Conservation (phyloP, 2,113 vertebrate genomes). For the Elanoides forficatus region DNA sequence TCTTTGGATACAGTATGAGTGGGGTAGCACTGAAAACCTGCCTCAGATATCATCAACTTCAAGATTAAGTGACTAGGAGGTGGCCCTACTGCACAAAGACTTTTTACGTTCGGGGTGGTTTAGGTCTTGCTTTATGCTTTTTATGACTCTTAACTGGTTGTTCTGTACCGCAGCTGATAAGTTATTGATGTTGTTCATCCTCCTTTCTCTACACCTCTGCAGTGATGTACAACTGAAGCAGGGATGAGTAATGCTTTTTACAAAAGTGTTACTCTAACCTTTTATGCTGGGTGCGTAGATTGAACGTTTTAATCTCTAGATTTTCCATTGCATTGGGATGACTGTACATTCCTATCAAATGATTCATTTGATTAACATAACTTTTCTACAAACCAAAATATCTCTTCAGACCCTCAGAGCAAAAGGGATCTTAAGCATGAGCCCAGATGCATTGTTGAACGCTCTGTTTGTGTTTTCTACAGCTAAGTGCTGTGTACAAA, state of each 20-base stretch:
- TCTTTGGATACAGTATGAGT: neutral
- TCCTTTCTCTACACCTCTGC: slow-evolving; percentile 31
- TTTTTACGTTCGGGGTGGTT: fast-evolving
- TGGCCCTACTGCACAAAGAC: neutral
- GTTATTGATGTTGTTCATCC: neutral
- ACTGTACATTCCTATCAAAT: slow-evolving; percentile 61
- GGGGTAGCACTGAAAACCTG: neutral
- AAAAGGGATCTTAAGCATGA: neutral
- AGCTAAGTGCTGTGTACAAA: neutral
- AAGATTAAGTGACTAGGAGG: fast-evolving
- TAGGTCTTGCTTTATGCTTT: neutral
- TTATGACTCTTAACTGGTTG: neutral
- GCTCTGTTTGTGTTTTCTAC: neutral
- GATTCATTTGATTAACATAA: slow-evolving; percentile 65
- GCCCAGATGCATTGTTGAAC: neutral
- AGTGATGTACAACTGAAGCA: slow-evolving; percentile 20
- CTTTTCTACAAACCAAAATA: neutral
- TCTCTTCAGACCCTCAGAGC: neutral
- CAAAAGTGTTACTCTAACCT: slow-evolving; percentile 64
- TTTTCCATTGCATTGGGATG: slow-evolving; percentile 54
- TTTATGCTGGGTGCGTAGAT: slow-evolving; percentile 38
- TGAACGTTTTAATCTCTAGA: slow-evolving; percentile 22
- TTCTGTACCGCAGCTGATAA: neutral
- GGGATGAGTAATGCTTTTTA: slow-evolving; percentile 61
- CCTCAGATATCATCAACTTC: fast-evolving